Base-by-base conservation (phyloP, 92 coral and sea anemone genomes). In the Anthopleura xanthogrammica region DNA sequence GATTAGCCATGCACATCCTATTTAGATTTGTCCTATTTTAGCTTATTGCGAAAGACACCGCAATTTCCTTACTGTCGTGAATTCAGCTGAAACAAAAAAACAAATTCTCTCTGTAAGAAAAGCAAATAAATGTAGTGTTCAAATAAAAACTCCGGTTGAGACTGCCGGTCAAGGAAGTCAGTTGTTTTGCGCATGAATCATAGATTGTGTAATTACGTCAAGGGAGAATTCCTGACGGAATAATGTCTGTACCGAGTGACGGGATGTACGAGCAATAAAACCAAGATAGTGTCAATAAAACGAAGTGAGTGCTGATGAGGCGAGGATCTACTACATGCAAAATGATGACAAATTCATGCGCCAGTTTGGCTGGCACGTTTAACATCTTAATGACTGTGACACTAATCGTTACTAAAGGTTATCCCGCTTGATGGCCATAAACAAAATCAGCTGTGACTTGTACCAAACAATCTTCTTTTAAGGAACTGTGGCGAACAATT, bases 351-450 rank as follows among this genome's bases (percentile, higher is more conserved):
- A 77, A 11, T 13, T 20, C 22, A 55, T 24, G 80, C 80, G 80
- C 80, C 80, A 77, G 17, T 24, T 77, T 77, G 80, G 80, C 80
- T 52, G 80, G 39, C 60, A 23, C 80, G 80, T 46, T 77, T 77
- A 77, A 77, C 80, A 52, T 46, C 80, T 77, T 50, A 50, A 77
- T 13, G 80, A n/a, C 64, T 22, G 39, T 77, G 80, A 50, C 80
- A 77, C 64, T 77, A 68, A 68, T 68, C 74, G 42, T 29, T 68
- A 68, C 41, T 68, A 68, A 29, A 68, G 74, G 74, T 68, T 68
- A 68, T 68, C 74, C 41, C 4, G 41, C 36, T 68, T 68, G 74
- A 68, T 68, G 8, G 74, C 74, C 9, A 4, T 68, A 68, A 68
- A 36, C 7, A 68, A 68, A 68, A 36, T 68, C 74, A 68, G 74